phyloP scores from a whole-genome alignment of 64 coral and sea anemone species.

The Stichodactyla helianthus region DNA sequence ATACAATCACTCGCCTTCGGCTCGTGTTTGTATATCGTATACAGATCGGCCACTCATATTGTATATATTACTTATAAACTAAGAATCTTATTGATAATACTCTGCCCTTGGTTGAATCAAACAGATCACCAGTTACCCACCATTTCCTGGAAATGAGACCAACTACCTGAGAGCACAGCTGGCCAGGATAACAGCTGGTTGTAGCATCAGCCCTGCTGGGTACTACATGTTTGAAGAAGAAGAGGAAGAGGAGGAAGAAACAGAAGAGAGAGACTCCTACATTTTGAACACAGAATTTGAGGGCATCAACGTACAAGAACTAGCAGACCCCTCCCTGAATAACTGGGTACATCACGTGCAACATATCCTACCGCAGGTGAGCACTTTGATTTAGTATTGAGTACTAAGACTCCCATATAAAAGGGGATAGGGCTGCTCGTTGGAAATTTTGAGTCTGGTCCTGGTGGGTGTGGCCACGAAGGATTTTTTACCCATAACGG shows the following conservation, averaged over 20 bases:
- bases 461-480: too few species aligned
- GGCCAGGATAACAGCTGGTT: slow-evolving; percentile 84
- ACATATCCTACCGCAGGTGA: slow-evolving; percentile 82
- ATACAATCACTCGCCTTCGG: too few species aligned
- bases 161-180: slow-evolving; percentile 94
- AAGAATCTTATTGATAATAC: too few species aligned
- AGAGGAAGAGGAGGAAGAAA: slow-evolving; percentile 98
- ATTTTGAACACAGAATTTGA: slow-evolving; percentile 94
- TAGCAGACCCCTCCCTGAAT: slow-evolving; percentile 84
- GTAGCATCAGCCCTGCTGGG: slow-evolving; percentile 85
- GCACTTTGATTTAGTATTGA: too few species aligned
- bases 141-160: slow-evolving; percentile 95
- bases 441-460: too few species aligned
- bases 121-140: slow-evolving; percentile 90
- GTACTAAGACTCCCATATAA: too few species aligned
- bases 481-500: too few species aligned
- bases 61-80: too few species aligned
- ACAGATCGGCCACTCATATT: too few species aligned
- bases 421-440: too few species aligned
- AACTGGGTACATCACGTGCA: slow-evolving; percentile 97
- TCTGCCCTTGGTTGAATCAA: neutral
- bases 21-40: too few species aligned
- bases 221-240: slow-evolving; percentile 99
- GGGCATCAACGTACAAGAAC: slow-evolving; percentile 78
- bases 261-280: slow-evolving; percentile 88